Evolutionary conservation across 2,888 invertebrate species (phyloP), one percentile per base, ranked within the genome.

Genomic region (Bembecia ichneumoniformis): DNA sequence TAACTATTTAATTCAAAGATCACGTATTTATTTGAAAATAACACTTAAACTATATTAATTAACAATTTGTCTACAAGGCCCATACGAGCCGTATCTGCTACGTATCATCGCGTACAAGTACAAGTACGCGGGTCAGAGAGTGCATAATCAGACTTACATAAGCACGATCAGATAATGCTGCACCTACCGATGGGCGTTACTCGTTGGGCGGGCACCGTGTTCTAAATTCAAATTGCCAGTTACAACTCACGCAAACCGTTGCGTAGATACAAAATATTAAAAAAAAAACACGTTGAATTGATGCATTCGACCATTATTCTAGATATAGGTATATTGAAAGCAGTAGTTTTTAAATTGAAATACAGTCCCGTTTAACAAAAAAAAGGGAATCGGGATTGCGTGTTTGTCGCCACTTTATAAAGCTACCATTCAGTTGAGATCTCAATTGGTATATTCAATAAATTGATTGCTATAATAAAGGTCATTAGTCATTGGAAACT

Each of bases 381-480:
- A 60, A 66, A 62, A 56, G 64, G 54, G 53, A 28, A 28, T 52
- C 49, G 46, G 28, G 65, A 68, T 80, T 65, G 80, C 80, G 81
- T 80, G 80, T 60, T 66, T 63, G 60, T 59, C 52, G 56, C 68
- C 72, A 77, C 72, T 80, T 78, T 72, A 76, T 77, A 77, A 71
- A 58, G 77, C 78, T 78, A 77, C 78, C 71, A 67, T 66, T 68
- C 66, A 66, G 68, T 67, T 62, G 73, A 82, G 71, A 77, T 77
- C 82, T 82, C 80, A 82, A 82, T 84, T 73, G 77, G 58, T 61
- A 61, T 56, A 68, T 67, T 70, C 72, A 76, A 78, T 80, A 79
- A 81, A 83, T 82, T 81, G 80, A 80, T 82, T 72, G 77, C 71
- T 64, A 68, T 83, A 84, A 84, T 81, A 81, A 76, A 73, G 70